Percentiles rank a stretch among this genome's conserved stretches.
Evolutionary conservation across 2,797 vertebrate genomes (phyloP).

Genomic region (Acipenser ruthenus): DNA sequence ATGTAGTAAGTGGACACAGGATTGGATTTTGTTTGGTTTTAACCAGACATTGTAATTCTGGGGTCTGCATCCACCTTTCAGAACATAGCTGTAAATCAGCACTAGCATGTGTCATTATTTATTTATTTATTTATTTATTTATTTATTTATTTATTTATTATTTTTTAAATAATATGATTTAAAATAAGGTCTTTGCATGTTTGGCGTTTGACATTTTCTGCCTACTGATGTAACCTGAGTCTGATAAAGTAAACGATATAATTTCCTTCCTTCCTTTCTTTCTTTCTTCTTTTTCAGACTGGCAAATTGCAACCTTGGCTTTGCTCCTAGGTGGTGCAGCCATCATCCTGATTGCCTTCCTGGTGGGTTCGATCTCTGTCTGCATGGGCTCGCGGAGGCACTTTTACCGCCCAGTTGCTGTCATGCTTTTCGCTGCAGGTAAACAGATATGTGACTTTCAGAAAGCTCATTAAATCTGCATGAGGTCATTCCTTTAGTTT

Average conservation of each 20-base stretch:
- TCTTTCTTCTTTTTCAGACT: slow-evolving; percentile 57
- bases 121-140: too few species aligned
- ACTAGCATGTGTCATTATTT: too few species aligned
- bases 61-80: too few species aligned
- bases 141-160: too few species aligned
- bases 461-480: slow-evolving; percentile 30
- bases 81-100: too few species aligned
- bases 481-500: slow-evolving; percentile 20
- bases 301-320: slow-evolving; percentile 93
- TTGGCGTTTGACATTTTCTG: slow-evolving; percentile 10
- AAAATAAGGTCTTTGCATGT: too few species aligned
- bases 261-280: slow-evolving; percentile 10
- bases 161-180: too few species aligned
- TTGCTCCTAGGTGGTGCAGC: slow-evolving; percentile 82
- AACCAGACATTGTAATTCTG: too few species aligned
- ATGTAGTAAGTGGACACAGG: too few species aligned
- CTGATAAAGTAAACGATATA: background rate
- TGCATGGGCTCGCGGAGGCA: slow-evolving; percentile 81
- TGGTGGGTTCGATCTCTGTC: slow-evolving; percentile 85
- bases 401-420: slow-evolving; percentile 89
- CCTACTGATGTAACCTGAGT: too few species aligned
- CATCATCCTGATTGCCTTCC: slow-evolving; percentile 86
- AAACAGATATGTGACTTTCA: slow-evolving; percentile 34
- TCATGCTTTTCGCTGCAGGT: slow-evolving; percentile 97
- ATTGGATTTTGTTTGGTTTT: too few species aligned